These are phyloP conservation scores for Pseudobourletiella spinata DNA, from an alignment of 1,140 invertebrate species.

Conservation along the genomic window DNA sequence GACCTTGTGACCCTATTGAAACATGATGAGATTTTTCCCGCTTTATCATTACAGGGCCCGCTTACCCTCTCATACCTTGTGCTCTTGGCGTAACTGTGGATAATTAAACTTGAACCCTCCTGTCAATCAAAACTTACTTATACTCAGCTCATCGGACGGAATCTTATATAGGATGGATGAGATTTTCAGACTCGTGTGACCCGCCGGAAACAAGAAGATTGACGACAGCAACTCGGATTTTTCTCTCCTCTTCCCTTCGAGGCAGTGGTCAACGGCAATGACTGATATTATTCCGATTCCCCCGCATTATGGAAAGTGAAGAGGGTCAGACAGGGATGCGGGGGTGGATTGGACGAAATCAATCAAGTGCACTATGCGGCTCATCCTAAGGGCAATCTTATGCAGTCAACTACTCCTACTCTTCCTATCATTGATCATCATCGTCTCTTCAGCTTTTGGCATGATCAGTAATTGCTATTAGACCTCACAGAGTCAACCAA, in stretches of 20 bases:
- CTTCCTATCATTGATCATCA: slow-evolving; percentile 5
- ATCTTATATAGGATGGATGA: neutral
- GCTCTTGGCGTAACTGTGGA: no score
- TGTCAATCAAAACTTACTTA: neutral
- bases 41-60: no score
- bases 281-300: no score
- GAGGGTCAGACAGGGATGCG: slow-evolving; percentile 1
- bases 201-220: slow-evolving; percentile 6
- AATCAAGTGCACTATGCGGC: neutral
- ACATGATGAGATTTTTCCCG: neutral
- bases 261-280: no score
- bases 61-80: no score
- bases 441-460: neutral
- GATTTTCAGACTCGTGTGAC: neutral
- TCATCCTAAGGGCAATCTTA: neutral
- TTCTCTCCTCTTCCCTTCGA: no score
- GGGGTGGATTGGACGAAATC: neutral
- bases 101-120: no score
- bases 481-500: neutral
- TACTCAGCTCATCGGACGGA: neutral
- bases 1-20: no score
- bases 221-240: neutral
- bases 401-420: neutral
- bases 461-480: neutral
- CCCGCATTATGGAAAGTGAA: no score